Evolutionary conservation across 2,797 vertebrate species (phyloP).

Genomic region (Silurus lanzhouensis): DNA sequence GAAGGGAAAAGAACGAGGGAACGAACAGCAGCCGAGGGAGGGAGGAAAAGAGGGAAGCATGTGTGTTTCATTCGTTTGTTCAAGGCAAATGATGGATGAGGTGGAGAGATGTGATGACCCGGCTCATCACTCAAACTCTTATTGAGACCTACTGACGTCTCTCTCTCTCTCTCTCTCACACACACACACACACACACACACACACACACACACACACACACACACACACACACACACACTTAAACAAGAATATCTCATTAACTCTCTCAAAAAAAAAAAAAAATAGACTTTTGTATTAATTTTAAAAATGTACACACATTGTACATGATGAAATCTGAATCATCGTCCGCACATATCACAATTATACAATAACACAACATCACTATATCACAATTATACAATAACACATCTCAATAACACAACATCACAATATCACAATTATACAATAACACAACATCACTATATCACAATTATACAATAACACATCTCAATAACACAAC

Average conservation of each 20-base stretch:
- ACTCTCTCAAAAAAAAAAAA: not conserved
- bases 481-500: too few species aligned
- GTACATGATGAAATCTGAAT: too few species aligned
- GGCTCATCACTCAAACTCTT: constrained; percentile 83
- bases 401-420: too few species aligned
- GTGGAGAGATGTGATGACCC: constrained; percentile 81
- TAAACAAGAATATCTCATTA: not conserved
- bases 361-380: too few species aligned
- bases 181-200: not conserved
- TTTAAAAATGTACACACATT: too few species aligned
- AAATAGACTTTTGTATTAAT: not conserved
- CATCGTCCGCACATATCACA: too few species aligned
- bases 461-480: too few species aligned
- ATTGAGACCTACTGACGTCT: constrained; percentile 79
- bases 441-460: too few species aligned
- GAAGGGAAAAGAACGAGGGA: constrained; percentile 15
- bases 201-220: constrained; percentile 35
- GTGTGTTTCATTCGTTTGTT: constrained; percentile 66
- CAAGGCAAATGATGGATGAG: constrained; percentile 84
- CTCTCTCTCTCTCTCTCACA: constrained; percentile 58
- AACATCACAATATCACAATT: too few species aligned
- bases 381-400: too few species aligned
- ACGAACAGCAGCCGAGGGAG: constrained; percentile 58
- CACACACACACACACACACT: not conserved
- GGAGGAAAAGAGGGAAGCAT: constrained; percentile 75